Conservation (phyloP, 2,888 invertebrate species). For the Leptura quadrifasciata region DNA sequence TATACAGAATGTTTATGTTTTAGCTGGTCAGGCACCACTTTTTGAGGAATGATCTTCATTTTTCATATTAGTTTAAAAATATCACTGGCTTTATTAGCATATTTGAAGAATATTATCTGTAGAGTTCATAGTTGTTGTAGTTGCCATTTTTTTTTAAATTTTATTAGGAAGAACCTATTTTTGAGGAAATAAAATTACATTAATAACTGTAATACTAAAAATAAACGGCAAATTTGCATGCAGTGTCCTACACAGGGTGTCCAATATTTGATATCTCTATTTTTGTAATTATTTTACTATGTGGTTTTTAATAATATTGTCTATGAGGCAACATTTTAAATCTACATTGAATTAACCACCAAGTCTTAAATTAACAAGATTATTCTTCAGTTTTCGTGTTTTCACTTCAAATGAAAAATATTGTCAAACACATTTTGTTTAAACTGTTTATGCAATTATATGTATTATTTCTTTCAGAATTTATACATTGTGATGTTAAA, state of each 20-base stretch:
- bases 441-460: no score
- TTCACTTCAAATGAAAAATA: no score
- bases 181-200: constrained; percentile 33
- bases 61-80: constrained; percentile 25
- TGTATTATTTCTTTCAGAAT: no score
- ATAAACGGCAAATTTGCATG: constrained; percentile 23
- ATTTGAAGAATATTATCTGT: constrained; percentile 25
- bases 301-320: neutral
- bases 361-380: no score
- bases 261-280: constrained; percentile 20
- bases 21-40: constrained; percentile 19
- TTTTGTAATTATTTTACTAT: neutral
- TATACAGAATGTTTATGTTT: constrained; percentile 15
- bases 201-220: constrained; percentile 33
- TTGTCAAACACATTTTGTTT: no score
- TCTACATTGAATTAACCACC: no score
- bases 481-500: no score
- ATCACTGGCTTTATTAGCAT: constrained; percentile 31
- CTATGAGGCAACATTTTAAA: no score
- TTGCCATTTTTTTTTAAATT: constrained; percentile 10
- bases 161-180: constrained; percentile 26
- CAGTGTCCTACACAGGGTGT: constrained; percentile 39
- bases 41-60: constrained; percentile 35
- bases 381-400: no score
- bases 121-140: constrained; percentile 11